Evolutionary conservation across 2,888 invertebrate genomes (phyloP).

Genomic region (Uropetala carovei): DNA sequence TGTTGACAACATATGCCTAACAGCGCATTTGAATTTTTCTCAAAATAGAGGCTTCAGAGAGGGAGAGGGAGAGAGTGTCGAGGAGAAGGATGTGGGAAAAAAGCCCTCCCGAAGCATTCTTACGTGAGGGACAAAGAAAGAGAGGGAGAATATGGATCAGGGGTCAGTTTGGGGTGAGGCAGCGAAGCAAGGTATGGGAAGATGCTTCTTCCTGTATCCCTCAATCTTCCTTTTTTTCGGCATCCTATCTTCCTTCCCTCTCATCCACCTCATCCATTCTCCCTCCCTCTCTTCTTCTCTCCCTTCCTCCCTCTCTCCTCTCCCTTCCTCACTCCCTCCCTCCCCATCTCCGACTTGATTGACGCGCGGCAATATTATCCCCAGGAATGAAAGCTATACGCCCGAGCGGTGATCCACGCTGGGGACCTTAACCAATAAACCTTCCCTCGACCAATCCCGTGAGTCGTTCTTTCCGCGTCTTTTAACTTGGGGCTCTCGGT

Average conservation of each 20-base stretch:
- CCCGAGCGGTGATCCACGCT: constrained; percentile 56
- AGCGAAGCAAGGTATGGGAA: neutral
- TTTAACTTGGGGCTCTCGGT: constrained; percentile 16
- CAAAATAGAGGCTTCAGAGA: neutral
- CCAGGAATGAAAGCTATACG: constrained; percentile 62
- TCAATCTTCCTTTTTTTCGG: neutral
- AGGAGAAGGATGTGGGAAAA: neutral
- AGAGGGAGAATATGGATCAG: constrained; percentile 44
- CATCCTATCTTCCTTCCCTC: neutral
- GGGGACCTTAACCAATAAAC: constrained; percentile 60
- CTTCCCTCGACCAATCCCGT: neutral
- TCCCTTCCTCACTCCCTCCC: neutral
- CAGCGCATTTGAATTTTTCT: neutral
- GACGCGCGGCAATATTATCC: constrained; percentile 62
- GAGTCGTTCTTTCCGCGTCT: constrained; percentile 49
- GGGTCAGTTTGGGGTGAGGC: constrained; percentile 17
- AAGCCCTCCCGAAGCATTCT: constrained; percentile 21
- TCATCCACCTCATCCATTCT: constrained; percentile 1
- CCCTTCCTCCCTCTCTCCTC: neutral
- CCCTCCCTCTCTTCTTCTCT: neutral
- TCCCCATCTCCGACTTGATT: constrained; percentile 31
- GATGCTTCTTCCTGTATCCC: constrained; percentile 39
- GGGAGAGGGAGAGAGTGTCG: neutral
- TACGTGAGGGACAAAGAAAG: neutral
- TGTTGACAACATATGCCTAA: neutral